Evolutionary conservation across 2,113 vertebrate species (phyloP).

Genomic region (Eubucco bourcierii): DNA sequence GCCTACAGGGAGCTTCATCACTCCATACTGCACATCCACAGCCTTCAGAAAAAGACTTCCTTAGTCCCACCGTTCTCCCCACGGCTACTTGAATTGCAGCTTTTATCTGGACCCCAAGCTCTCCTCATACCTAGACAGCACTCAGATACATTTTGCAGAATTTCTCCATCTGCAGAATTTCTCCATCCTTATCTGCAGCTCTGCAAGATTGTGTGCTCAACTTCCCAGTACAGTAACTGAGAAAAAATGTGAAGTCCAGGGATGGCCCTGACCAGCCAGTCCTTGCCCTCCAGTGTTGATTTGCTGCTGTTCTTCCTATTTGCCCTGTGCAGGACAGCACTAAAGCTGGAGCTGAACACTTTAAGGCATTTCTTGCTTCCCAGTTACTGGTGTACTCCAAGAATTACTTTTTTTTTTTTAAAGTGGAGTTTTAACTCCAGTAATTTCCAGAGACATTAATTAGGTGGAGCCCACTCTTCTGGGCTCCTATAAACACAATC

Average conservation of each 20-base stretch:
- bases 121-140: background rate
- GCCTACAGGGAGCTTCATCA: rapidly evolving
- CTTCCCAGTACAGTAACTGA: background rate
- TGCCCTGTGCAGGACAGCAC: background rate
- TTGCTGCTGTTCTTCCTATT: background rate
- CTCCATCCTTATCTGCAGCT: background rate
- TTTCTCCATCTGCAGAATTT: background rate
- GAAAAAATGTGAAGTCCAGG: background rate
- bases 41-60: background rate
- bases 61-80: background rate
- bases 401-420: background rate
- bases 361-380: background rate
- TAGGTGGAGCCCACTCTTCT: background rate
- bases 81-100: rapidly evolving
- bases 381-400: background rate
- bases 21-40: rapidly evolving
- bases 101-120: background rate
- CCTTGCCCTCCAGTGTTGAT: background rate
- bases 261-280: background rate
- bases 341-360: background rate
- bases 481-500: background rate
- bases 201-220: background rate
- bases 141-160: background rate
- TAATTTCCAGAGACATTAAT: background rate
- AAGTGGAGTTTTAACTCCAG: background rate